Evolutionary conservation across 1,140 invertebrate species (phyloP).

Genomic region (Drosophila erecta): DNA sequence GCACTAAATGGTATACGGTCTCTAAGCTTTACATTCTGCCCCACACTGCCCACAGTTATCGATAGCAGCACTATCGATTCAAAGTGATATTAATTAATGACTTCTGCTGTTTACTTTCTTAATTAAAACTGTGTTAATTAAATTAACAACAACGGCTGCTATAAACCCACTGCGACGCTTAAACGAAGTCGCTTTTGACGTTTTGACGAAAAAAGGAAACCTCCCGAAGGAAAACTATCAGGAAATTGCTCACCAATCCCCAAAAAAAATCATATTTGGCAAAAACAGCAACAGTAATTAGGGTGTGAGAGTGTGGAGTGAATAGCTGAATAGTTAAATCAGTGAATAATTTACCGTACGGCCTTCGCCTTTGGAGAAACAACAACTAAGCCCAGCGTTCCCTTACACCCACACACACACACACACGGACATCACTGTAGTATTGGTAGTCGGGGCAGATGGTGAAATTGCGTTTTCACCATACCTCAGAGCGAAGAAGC

Average conservation of each 20-base stretch:
- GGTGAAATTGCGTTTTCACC: not conserved
- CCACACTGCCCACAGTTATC: slow-evolving; percentile 11
- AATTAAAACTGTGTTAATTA: slow-evolving; percentile 53
- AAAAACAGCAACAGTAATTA: slow-evolving; percentile 29
- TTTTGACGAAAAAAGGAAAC: slow-evolving; percentile 2
- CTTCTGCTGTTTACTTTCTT: slow-evolving; percentile 62
- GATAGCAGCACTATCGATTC: slow-evolving; percentile 21
- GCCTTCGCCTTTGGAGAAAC: slow-evolving; percentile 33
- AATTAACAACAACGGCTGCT: slow-evolving; percentile 36
- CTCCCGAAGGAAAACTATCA: not conserved
- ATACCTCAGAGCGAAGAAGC: not conserved
- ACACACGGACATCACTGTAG: too few species aligned
- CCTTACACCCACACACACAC: slow-evolving; percentile 31
- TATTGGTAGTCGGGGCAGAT: not conserved
- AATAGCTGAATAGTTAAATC: slow-evolving; percentile 42
- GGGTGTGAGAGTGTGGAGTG: slow-evolving; percentile 33
- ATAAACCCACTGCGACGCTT: not conserved
- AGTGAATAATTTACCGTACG: slow-evolving; percentile 51
- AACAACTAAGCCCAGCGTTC: slow-evolving; percentile 39
- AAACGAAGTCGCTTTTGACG: slow-evolving; percentile 8
- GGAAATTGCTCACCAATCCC: slow-evolving; percentile 4
- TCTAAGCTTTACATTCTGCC: not conserved
- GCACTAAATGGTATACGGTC: not conserved
- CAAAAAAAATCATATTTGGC: slow-evolving; percentile 11
- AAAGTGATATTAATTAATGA: slow-evolving; percentile 50